Base-by-base conservation (phyloP, 2,797 vertebrate genomes). In the Platalea minor region DNA sequence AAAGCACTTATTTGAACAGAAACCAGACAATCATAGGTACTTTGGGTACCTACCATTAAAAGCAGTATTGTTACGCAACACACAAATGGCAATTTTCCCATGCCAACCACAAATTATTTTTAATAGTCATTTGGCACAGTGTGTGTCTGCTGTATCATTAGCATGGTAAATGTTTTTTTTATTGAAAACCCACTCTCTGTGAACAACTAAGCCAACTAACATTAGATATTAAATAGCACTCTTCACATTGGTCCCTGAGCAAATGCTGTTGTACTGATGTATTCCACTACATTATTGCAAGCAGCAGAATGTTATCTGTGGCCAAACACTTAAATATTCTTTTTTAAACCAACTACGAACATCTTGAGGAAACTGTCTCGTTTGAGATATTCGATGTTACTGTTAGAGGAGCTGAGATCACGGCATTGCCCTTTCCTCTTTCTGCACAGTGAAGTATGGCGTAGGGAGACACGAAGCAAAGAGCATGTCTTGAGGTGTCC, bases 101-200 rank as follows among this genome's bases (percentile, higher is more conserved):
- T 37, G 72, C 75, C 85, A 89, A 26, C 54, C 56, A 56, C 77
- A 41, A 60, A 59, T 85, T 85, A 43, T 75, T 78, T 91, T 75
- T 43, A 91, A 29, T 28, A 89, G 64, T n/a, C 60, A 23, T 92
- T 81, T 81, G 84, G 91, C 94, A 83, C 85, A 61, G n/a, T 8
- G 37, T 68, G 59, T 61, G 41, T 65, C 80, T 77, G 79, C 74
- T 80, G 61, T 64, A 33, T 93, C 85, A 46, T 81, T 72, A 61
- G 20, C 57, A 25, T 23, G 41, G 79, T 50, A 85, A 95, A 63
- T 43, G 64, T 41, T 89, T 80, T 95, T 85, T 91, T 95, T 35
- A 53, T 88, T 87, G 89, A 88, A 95, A 91, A 91, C 25, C 76
- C 78, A 31, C 76, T 86, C 65, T 70, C 57, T 61, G 61, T 70